Evolutionary conservation across 2,888 invertebrate genomes (phyloP), one percentile per base, ranked within the genome.

Genomic region (Coelogynopora nodosa): DNA sequence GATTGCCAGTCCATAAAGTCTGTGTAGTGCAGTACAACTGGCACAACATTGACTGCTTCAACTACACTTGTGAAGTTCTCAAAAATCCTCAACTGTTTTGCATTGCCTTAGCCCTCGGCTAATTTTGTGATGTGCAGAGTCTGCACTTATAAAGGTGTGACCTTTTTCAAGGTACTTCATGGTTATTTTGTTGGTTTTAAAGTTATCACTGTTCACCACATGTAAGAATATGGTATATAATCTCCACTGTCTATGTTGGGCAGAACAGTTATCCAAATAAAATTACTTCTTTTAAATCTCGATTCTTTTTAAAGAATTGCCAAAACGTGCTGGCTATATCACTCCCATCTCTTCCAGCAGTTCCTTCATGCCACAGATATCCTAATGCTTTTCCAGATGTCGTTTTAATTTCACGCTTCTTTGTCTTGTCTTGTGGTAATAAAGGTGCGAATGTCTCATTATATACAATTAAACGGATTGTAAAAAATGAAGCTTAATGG

Each of bases 101-200:
- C 10, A 31, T 18, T 31, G 30, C 84, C 84, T 30, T 67, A 84
- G 27, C 30, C 49, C 26, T 84, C 31, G 10, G n/a, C 49, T 67
- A 49, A 84, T 67, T 31, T 84, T 5, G 49, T 30, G 18, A 31
- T 84, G 84, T n/a, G 49, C 27, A n/a, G 67, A 67, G 31, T 84
- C 84, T n/a, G 84, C 84, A 18, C 31, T 31, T 31, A 84, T 84
- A 26, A 84, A 84, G 49, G 84, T 84, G 31, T 84, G 84, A 26
- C 84, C 84, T 31, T 84, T 84, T 31, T 84, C 84, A 31, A 84
- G 49, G 31, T 84, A 84, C n/a, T 84, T 84, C 18, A 84, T 67
- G n/a, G 84, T 84, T n/a, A 84, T 84, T 49, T 49, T 49, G 49
- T 49, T 49, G 49, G 18, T 49, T 49, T 49, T 49, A 49, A 49